Evolutionary conservation across 2,113 vertebrate species (phyloP).

Genomic region (Lophochroa leadbeateri): DNA sequence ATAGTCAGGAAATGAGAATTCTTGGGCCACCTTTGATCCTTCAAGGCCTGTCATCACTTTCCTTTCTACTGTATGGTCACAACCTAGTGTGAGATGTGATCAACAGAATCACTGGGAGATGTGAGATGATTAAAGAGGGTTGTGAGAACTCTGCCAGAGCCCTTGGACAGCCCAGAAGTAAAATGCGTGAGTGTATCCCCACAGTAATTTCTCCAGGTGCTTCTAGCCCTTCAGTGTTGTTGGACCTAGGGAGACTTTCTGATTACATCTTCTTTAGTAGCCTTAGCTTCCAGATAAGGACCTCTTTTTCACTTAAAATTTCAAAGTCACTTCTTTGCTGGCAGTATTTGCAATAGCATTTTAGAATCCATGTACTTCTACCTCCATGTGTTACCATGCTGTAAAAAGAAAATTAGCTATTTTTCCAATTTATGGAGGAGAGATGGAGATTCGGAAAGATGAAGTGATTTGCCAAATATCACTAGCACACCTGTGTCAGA

Average conservation of each 20-base stretch:
- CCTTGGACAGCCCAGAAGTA: not conserved
- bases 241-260: not conserved
- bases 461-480: not conserved
- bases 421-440: not conserved
- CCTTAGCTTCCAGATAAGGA: not conserved
- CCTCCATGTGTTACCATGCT: not conserved
- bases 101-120: not conserved
- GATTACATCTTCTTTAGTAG: not conserved
- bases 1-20: not conserved
- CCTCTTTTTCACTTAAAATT: not conserved
- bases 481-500: not conserved
- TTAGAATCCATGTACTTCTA: not conserved
- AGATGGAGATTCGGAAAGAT: not conserved
- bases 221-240: not conserved
- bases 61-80: not conserved
- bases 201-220: not conserved
- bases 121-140: not conserved
- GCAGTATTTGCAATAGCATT: not conserved
- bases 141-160: not conserved
- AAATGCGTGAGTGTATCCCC: not conserved
- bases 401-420: not conserved
- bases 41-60: not conserved
- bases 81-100: not conserved
- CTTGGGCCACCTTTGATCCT: not conserved
- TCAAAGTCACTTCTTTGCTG: not conserved